Evolutionary conservation across 2,113 vertebrate species (phyloP), one percentile per base, ranked within the genome.

Genomic region (Takifugu flavidus): DNA sequence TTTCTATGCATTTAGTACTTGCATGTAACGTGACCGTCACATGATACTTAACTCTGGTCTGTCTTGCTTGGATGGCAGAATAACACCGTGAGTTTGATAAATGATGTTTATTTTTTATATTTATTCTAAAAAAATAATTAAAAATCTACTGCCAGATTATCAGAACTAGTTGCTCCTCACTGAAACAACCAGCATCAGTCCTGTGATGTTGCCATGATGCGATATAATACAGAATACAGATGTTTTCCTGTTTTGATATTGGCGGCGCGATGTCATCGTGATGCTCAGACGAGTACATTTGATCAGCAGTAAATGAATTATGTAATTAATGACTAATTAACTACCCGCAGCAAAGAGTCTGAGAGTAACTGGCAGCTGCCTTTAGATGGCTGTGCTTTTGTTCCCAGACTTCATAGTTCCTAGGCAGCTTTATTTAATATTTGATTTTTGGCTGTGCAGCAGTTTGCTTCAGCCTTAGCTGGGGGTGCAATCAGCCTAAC

Each of bases 331-430:
- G 66, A 64, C 66, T 70, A 69, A 78, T 73, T 64, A 68, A 63
- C 47, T 55, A 68, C 63, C 50, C 39, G 56, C 67, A 63, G 14
- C 20, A 69, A 72, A 68, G 65, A 57, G 67, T 64, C 62, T 54
- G 55, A 62, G 75, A 65, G 49, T 62, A 46, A 13, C 51, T 53
- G 25, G 6, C 39, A 29, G 12, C 52, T 47, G 53, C 78, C 66
- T 78, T 62, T 70, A 79, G 68, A 26, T 75, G 80, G 77, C 74
- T 76, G 58, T 44, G 20, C 64, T 43, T 49, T 25, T 69, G 56
- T 39, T 10, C 11, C 34, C 39, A 67, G 62, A 28, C 42, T 43
- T 49, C 20, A 8, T n/a, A 20, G 47, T n/a, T 49, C 25, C 8
- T 49, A 47, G 12, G 34, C 34, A 39, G 7, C 31, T 34, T 2